Percentiles rank a stretch among this genome's conserved stretches.
phyloP scores from a whole-genome alignment of 2,797 vertebrate genomes.

The Coilia nasus region DNA sequence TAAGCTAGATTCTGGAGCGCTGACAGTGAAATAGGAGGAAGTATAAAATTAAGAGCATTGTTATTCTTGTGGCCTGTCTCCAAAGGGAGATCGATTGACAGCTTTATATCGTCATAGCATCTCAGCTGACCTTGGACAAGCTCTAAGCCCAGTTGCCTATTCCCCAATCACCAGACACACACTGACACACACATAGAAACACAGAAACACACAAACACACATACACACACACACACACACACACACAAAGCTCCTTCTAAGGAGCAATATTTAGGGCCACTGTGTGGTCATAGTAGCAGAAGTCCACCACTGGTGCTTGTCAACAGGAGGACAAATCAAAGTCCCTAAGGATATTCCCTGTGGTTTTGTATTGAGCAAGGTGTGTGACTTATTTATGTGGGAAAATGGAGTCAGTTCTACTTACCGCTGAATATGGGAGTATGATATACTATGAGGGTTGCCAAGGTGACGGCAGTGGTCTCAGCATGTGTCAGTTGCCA shows the following conservation, averaged over 20 bases:
- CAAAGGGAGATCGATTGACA: slow-evolving; percentile 54
- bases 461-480: slow-evolving; percentile 68
- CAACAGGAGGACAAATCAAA: slow-evolving; percentile 49
- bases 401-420: slow-evolving; percentile 35
- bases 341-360: background rate
- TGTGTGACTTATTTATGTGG: slow-evolving; percentile 7
- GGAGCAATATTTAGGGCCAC: slow-evolving; percentile 52
- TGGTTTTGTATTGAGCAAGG: slow-evolving; percentile 19
- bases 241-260: slow-evolving; percentile 22
- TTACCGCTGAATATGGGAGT: slow-evolving; percentile 63
- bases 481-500: slow-evolving; percentile 70
- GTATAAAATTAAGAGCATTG: slow-evolving; percentile 72
- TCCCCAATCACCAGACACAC: slow-evolving; percentile 15
- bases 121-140: slow-evolving; percentile 65
- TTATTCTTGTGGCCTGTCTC: slow-evolving; percentile 56
- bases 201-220: background rate
- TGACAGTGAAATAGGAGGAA: slow-evolving; percentile 63
- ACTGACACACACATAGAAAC: background rate
- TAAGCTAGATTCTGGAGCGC: slow-evolving; percentile 31
- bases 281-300: slow-evolving; percentile 39
- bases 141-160: slow-evolving; percentile 39
- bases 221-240: background rate
- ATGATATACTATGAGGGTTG: slow-evolving; percentile 71
- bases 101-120: slow-evolving; percentile 63
- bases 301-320: slow-evolving; percentile 42